Conservation (phyloP, 2,888 invertebrate genomes). For the Hemithea aestivaria region DNA sequence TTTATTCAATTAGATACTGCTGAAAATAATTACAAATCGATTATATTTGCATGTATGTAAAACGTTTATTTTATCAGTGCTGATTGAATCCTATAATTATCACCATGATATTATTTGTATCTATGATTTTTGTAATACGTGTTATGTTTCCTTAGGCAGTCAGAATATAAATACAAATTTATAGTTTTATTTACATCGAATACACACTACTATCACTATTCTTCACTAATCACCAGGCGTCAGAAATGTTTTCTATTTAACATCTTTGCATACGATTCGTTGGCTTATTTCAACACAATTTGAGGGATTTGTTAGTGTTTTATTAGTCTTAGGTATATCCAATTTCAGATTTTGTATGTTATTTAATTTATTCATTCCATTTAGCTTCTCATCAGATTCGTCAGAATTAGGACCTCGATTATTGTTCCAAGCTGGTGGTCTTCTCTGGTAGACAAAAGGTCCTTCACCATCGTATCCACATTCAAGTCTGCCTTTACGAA, state of each 20-base stretch:
- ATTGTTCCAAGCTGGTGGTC: constrained; percentile 28
- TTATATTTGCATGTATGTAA: too few relatives aligned
- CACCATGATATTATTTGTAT: too few relatives aligned
- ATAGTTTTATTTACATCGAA: neutral
- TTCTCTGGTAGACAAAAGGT: constrained; percentile 40
- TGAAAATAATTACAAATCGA: too few relatives aligned
- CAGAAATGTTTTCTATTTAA: neutral
- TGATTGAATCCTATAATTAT: too few relatives aligned
- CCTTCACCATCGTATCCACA: constrained; percentile 51
- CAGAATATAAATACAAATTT: too few relatives aligned
- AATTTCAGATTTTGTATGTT: too few relatives aligned
- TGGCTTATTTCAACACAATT: constrained; percentile 45
- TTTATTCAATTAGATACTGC: too few relatives aligned
- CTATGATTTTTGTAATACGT: too few relatives aligned
- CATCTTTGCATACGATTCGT: constrained; percentile 42
- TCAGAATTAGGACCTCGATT: neutral
- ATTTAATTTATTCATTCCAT: too few relatives aligned
- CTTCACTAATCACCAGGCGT: neutral
- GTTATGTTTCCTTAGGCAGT: too few relatives aligned
- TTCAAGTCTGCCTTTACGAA: constrained; percentile 55
- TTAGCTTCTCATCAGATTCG: neutral
- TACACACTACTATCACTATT: neutral
- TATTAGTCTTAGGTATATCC: neutral
- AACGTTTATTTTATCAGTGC: too few relatives aligned
- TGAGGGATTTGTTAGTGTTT: constrained; percentile 11